Conservation (phyloP, 2,797 vertebrate genomes). For the Percopsis omiscomaycus region DNA sequence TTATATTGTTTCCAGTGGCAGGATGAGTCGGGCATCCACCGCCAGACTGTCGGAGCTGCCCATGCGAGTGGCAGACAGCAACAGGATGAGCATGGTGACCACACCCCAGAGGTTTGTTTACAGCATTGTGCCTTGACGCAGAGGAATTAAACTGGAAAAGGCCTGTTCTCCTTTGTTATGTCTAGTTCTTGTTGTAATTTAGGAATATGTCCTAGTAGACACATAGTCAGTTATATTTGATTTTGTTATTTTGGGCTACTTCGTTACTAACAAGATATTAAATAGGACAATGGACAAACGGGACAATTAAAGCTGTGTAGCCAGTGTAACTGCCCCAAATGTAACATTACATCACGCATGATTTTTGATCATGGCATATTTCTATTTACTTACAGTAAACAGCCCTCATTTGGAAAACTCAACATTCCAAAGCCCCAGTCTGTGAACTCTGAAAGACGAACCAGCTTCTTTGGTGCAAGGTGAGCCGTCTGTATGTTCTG, state of each 20-base stretch:
- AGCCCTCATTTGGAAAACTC: slow-evolving; percentile 84
- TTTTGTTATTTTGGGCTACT: no score
- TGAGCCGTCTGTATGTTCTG: slow-evolving; percentile 6
- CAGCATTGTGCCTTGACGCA: not conserved
- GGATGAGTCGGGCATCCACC: slow-evolving; percentile 70
- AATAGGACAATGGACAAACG: no score
- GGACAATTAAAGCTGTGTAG: no score
- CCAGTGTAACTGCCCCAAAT: no score
- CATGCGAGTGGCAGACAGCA: slow-evolving; percentile 84
- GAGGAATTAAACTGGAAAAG: no score
- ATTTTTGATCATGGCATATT: not conserved
- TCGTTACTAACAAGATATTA: no score
- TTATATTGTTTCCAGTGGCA: slow-evolving; percentile 44
- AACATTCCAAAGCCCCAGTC: slow-evolving; percentile 81
- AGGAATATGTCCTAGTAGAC: no score
- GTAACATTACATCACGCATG: not conserved
- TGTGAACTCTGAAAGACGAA: slow-evolving; percentile 84
- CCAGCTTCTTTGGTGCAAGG: slow-evolving; percentile 84
- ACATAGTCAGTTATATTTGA: no score
- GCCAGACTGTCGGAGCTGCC: slow-evolving; percentile 82
- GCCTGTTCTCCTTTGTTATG: no score
- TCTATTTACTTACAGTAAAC: slow-evolving; percentile 75
- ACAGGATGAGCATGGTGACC: slow-evolving; percentile 82
- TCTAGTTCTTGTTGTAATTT: no score
- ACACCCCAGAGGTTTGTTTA: slow-evolving; percentile 88